phyloP scores from a whole-genome alignment of 2,797 vertebrate genomes.

The Sebastes steindachneri region DNA sequence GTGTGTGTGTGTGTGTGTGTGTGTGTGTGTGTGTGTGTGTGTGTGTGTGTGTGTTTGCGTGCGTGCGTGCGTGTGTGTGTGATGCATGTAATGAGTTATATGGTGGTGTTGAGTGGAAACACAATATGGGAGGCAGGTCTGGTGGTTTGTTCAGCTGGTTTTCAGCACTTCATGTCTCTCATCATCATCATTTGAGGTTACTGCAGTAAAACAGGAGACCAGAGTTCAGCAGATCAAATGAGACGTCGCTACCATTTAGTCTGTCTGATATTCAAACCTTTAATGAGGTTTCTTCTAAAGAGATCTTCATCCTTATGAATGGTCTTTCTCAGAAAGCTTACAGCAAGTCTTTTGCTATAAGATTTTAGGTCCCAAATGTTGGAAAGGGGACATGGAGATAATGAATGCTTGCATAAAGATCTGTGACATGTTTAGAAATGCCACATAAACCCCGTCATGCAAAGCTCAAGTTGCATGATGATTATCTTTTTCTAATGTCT shows the following conservation, averaged over 20 bases:
- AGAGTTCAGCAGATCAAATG: constrained; percentile 10
- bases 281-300: not conserved
- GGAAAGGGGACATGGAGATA: not conserved
- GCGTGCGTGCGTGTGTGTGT: not conserved
- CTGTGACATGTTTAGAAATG: not conserved
- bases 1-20: constrained; percentile 7
- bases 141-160: constrained; percentile 24
- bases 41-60: not conserved
- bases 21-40: not conserved
- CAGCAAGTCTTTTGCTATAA: not conserved
- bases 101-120: constrained; percentile 25
- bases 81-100: constrained; percentile 10
- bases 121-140: constrained; percentile 32
- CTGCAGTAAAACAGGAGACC: not conserved
- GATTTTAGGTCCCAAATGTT: not conserved
- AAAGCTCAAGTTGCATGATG: not conserved
- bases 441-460: not conserved
- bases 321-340: not conserved
- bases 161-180: not conserved
- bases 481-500: not conserved
- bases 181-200: constrained; percentile 17
- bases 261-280: not conserved
- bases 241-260: not conserved
- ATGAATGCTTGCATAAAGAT: not conserved
- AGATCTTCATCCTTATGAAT: not conserved